phyloP scores from a whole-genome alignment of 2,113 vertebrate genomes.

The Actenoides lindsayi region DNA sequence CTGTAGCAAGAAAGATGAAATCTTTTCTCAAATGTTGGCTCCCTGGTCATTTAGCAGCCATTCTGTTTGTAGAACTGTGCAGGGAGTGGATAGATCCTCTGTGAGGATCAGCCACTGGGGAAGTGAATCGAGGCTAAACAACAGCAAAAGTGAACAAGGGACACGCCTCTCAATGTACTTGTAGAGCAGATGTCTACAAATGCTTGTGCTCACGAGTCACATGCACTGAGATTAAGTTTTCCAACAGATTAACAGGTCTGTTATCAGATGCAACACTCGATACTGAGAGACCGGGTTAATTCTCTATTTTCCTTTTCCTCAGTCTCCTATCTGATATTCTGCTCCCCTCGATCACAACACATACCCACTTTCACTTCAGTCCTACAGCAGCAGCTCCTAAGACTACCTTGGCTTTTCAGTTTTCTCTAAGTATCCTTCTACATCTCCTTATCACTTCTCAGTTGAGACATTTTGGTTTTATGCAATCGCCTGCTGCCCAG shows the following conservation, averaged over 20 bases:
- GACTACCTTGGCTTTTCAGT: background rate
- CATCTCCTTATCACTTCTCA: background rate
- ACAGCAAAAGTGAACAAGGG: background rate
- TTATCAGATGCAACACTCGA: background rate
- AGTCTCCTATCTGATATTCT: background rate
- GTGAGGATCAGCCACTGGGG: background rate
- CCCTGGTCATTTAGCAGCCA: background rate
- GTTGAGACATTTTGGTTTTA: background rate
- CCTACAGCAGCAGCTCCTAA: background rate
- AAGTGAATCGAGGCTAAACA: background rate
- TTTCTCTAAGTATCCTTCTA: background rate
- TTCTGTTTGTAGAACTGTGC: background rate
- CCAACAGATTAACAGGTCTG: background rate
- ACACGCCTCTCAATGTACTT: background rate
- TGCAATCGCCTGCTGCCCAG: background rate
- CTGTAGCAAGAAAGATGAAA: background rate
- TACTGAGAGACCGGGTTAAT: background rate
- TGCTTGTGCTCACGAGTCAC: background rate
- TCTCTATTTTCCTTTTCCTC: background rate
- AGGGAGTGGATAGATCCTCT: background rate
- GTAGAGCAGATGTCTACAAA: background rate
- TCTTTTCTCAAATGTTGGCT: background rate
- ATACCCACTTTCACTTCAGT: background rate
- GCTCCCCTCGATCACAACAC: background rate
- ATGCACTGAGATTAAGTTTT: background rate